Conservation (phyloP, 1,140 invertebrate species). For the Ylistrum balloti region DNA sequence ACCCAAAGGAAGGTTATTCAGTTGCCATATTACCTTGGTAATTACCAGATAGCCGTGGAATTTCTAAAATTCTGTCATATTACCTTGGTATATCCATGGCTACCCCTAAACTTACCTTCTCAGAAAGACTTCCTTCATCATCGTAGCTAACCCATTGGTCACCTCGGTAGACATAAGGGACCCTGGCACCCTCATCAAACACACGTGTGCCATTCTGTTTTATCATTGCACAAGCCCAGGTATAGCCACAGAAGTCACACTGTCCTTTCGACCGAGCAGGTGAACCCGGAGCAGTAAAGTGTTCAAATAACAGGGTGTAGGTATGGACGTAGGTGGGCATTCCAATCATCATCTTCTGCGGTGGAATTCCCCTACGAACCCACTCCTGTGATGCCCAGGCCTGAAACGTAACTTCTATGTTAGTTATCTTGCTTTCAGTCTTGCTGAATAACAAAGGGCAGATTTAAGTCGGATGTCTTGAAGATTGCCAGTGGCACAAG, state of each 20-base stretch:
- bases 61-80: too few species aligned
- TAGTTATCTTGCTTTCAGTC: not conserved
- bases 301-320: constrained; percentile 53
- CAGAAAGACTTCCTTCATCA: constrained; percentile 88
- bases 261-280: not conserved
- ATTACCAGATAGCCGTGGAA: too few species aligned
- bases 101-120: constrained; percentile 85
- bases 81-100: too few species aligned
- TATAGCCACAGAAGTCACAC: constrained; percentile 23
- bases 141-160: constrained; percentile 96
- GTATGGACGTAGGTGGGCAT: constrained; percentile 64
- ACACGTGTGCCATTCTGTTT: constrained; percentile 66
- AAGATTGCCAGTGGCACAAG: too few species aligned
- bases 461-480: too few species aligned
- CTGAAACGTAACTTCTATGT: constrained; percentile 15
- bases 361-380: constrained; percentile 60
- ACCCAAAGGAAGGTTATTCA: too few species aligned
- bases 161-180: constrained; percentile 89
- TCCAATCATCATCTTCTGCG: constrained; percentile 61
- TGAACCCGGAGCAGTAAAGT: not conserved
- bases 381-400: constrained; percentile 62
- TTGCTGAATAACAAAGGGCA: too few species aligned
- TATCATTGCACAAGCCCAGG: not conserved
- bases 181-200: constrained; percentile 88
- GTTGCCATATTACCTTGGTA: too few species aligned